phyloP scores from a whole-genome alignment of 2,113 vertebrate genomes.

The Cyanistes caeruleus region DNA sequence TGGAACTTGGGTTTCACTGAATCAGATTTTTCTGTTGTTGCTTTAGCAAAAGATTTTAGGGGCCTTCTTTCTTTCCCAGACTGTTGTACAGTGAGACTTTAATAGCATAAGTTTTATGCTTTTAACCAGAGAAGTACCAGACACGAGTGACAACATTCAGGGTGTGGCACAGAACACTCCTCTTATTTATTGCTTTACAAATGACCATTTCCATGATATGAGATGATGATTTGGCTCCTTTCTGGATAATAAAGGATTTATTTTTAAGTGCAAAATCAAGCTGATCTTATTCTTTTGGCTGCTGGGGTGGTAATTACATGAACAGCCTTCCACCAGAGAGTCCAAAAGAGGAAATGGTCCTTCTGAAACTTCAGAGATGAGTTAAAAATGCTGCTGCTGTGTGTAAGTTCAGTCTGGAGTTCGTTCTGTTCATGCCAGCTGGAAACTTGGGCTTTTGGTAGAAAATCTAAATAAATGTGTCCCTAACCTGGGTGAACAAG shows the following conservation, averaged over 20 bases:
- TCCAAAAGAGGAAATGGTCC: slow-evolving; percentile 22
- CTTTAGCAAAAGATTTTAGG: slow-evolving; percentile 3
- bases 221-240: slow-evolving; percentile 33
- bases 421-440: not conserved
- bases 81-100: slow-evolving; percentile 21
- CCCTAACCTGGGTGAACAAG: not conserved
- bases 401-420: not conserved
- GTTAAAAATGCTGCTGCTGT: not conserved
- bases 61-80: not conserved
- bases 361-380: not conserved
- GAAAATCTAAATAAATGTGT: not conserved
- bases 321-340: not conserved
- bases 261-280: slow-evolving; percentile 16
- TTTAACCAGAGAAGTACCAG: slow-evolving; percentile 6
- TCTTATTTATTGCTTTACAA: slow-evolving; percentile 48
- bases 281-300: slow-evolving; percentile 20
- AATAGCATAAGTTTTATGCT: not conserved
- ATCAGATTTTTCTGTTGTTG: not conserved
- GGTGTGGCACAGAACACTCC: not conserved
- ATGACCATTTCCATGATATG: not conserved
- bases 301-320: not conserved
- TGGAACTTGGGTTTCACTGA: not conserved
- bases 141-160: not conserved
- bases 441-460: not conserved
- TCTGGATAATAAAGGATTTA: slow-evolving; percentile 25